Evolutionary conservation across 2,113 vertebrate genomes (phyloP).

Genomic region (Dasypus novemcinctus): DNA sequence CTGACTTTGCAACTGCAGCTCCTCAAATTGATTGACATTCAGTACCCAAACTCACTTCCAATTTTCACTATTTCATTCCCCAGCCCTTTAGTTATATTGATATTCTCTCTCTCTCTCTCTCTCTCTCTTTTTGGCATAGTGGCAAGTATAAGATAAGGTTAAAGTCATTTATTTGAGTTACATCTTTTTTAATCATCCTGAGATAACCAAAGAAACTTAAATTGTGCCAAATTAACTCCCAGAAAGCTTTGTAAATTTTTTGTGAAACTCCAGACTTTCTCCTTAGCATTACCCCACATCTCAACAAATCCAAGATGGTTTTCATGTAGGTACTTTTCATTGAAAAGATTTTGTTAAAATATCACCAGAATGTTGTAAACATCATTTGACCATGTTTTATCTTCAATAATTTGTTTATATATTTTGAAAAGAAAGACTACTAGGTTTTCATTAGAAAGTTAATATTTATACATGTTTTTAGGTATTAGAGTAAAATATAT

Average conservation of each 20-base stretch:
- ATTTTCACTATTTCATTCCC: not conserved
- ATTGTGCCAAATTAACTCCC: not conserved
- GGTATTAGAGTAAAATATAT: not conserved
- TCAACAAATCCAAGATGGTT: not conserved
- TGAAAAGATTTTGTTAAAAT: not conserved
- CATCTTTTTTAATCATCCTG: not conserved
- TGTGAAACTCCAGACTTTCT: not conserved
- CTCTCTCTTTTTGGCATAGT: no score
- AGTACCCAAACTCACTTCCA: not conserved
- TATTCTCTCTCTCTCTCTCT: not conserved
- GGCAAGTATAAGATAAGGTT: not conserved
- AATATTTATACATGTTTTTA: not conserved
- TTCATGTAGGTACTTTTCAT: not conserved
- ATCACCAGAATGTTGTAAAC: not conserved
- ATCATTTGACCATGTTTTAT: not conserved
- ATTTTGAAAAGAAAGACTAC: not conserved
- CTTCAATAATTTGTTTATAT: not conserved
- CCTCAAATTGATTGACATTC: no score
- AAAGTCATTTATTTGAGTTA: not conserved
- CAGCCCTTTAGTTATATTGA: not conserved
- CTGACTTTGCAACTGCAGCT: no score
- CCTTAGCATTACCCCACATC: not conserved
- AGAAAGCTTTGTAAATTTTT: not conserved
- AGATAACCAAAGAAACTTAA: not conserved
- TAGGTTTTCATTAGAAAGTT: not conserved